Percentiles rank a stretch among this genome's conserved stretches.
phyloP scores from a whole-genome alignment of 2,888 invertebrate genomes.

The Harpalus rubripes region DNA sequence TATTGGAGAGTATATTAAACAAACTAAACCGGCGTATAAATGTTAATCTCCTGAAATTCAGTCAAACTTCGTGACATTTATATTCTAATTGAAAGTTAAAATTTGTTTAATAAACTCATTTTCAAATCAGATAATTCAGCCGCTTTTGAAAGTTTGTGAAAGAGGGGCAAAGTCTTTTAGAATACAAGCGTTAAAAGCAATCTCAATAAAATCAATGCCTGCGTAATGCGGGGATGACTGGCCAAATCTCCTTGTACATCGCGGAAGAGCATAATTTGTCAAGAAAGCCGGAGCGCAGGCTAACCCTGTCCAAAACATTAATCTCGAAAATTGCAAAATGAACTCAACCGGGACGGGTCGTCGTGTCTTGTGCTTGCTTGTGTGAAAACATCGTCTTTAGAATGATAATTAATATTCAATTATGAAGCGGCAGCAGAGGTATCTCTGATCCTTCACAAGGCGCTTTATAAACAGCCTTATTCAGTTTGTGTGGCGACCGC shows the following conservation, averaged over 20 bases:
- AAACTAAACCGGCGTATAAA: no score
- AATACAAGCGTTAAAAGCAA: background rate
- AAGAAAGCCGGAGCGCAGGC: slow-evolving; percentile 3
- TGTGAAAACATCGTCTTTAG: slow-evolving; percentile 47
- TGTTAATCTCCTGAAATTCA: no score
- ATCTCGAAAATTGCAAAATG: slow-evolving; percentile 48
- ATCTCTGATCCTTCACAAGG: slow-evolving; percentile 25
- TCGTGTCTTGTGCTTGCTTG: slow-evolving; percentile 20
- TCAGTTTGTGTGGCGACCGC: slow-evolving; percentile 58
- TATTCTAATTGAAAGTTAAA: background rate
- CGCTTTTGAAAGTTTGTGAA: no score
- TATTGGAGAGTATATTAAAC: no score
- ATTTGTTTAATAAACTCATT: slow-evolving; percentile 3
- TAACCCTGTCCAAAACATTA: slow-evolving; percentile 30
- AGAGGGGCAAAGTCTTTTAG: background rate
- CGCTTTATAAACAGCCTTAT: slow-evolving; percentile 50
- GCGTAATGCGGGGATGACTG: slow-evolving; percentile 9
- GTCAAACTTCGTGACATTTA: no score
- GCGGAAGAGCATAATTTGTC: slow-evolving; percentile 40
- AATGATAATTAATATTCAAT: slow-evolving; percentile 62
- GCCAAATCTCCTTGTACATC: background rate
- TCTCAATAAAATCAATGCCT: slow-evolving; percentile 41
- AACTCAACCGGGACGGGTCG: slow-evolving; percentile 13
- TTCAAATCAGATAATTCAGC: slow-evolving; percentile 10
- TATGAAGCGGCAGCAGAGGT: slow-evolving; percentile 42